Evolutionary conservation across 2,888 invertebrate species (phyloP).

Genomic region (Hedya salicella): DNA sequence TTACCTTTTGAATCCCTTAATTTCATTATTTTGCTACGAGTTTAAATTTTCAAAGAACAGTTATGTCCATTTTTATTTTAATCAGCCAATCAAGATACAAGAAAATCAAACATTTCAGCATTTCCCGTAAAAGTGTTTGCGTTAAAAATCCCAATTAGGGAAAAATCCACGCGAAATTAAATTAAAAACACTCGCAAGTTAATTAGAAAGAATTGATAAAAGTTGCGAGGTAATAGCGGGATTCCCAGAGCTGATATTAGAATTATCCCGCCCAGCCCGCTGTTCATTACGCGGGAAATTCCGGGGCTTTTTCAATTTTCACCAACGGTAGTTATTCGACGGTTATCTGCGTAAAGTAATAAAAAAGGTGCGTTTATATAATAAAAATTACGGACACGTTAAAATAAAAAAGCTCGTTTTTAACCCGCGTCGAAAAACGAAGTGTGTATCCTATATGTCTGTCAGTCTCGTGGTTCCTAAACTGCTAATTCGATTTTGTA

Average conservation of each 20-base stretch:
- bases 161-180: constrained; percentile 63
- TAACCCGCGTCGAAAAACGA: too few species aligned
- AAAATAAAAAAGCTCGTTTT: too few species aligned
- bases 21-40: too few species aligned
- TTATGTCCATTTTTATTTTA: too few species aligned
- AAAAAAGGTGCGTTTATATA: neutral
- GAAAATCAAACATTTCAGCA: constrained; percentile 11
- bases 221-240: constrained; percentile 53
- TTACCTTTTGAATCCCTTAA: too few species aligned
- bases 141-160: constrained; percentile 60
- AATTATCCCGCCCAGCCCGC: constrained; percentile 69
- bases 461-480: too few species aligned
- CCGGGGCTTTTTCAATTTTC: constrained; percentile 17
- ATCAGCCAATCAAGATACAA: constrained; percentile 4
- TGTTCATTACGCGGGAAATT: constrained; percentile 62
- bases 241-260: constrained; percentile 64
- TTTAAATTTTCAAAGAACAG: too few species aligned
- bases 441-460: too few species aligned
- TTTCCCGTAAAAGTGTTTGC: constrained; percentile 26
- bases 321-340: neutral
- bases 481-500: too few species aligned
- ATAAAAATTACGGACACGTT: too few species aligned
- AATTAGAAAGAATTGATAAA: constrained; percentile 70
- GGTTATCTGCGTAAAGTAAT: neutral
- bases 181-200: constrained; percentile 41